These are phyloP conservation scores for Thalassoma bifasciatum DNA, from an alignment of 2,113 vertebrate species.

Conservation along the genomic window DNA sequence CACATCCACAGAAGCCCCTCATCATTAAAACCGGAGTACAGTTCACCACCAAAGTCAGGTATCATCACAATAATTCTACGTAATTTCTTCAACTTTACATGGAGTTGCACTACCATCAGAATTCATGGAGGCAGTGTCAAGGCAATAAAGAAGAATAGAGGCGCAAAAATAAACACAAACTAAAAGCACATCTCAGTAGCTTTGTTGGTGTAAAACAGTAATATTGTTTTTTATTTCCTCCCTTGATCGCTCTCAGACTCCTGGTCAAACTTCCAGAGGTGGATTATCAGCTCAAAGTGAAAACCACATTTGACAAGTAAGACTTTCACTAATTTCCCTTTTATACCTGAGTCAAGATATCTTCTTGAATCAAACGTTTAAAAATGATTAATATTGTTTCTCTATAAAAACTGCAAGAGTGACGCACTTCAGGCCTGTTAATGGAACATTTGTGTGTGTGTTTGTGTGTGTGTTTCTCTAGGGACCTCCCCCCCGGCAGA, in stretches of 20 bases:
- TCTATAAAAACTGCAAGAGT: not conserved
- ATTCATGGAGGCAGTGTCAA: too few species aligned
- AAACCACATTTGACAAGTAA: constrained; percentile 98
- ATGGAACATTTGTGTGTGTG: too few species aligned
- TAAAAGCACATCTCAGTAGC: too few species aligned
- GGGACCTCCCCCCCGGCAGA: constrained; percentile 93
- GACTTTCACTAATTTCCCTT: constrained; percentile 47
- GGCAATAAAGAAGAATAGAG: too few species aligned
- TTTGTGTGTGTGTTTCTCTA: constrained; percentile 73
- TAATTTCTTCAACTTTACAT: not conserved
- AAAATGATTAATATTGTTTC: not conserved
- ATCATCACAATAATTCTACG: constrained; percentile 7
- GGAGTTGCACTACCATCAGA: too few species aligned
- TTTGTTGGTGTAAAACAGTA: not conserved
- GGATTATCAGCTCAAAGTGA: constrained; percentile 97
- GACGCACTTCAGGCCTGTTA: not conserved
- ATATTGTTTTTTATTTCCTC: not conserved
- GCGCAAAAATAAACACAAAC: too few species aligned
- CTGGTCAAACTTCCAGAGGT: constrained; percentile 95
- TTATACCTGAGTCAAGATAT: not conserved
- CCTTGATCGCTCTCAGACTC: constrained; percentile 82
- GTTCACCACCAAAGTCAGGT: constrained; percentile 98
- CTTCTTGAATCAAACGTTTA: not conserved
- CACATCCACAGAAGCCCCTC: constrained; percentile 94
- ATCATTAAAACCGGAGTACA: constrained; percentile 97